A percentile compares a stretch with the other conserved stretches of the same genome.
phyloP scores from a whole-genome alignment of 2,797 vertebrate genomes.

The Chrosomus eos region DNA sequence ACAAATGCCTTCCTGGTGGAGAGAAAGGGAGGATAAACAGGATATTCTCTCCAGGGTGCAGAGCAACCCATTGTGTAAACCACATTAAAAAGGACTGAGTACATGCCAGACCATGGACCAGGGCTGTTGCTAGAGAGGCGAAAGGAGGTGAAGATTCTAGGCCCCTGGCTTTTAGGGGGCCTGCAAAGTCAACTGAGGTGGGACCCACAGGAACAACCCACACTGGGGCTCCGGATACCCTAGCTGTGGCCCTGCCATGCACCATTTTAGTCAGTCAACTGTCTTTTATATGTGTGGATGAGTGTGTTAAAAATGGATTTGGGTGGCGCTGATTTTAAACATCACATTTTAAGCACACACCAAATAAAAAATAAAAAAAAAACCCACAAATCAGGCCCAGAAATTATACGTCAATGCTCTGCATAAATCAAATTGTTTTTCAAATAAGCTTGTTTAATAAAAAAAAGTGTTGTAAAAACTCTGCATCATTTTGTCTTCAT shows the following conservation, averaged over 20 bases:
- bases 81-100: slow-evolving; percentile 11
- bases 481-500: not conserved
- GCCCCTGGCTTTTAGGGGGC: too few species aligned
- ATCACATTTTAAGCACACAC: not conserved
- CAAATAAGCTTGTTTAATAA: not conserved
- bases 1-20: slow-evolving; percentile 6
- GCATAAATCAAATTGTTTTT: not conserved
- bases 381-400: not conserved
- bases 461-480: not conserved
- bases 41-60: slow-evolving; percentile 68
- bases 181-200: too few species aligned
- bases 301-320: not conserved
- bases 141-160: not conserved
- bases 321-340: not conserved
- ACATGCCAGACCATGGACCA: slow-evolving; percentile 13
- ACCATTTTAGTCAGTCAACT: not conserved
- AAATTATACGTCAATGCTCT: not conserved
- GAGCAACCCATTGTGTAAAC: slow-evolving; percentile 61
- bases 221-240: not conserved
- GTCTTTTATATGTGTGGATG: not conserved
- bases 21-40: slow-evolving; percentile 68
- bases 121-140: not conserved
- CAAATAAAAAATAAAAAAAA: not conserved
- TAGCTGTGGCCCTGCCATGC: not conserved
- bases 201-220: not conserved